Evolutionary conservation across 2,888 invertebrate species (phyloP).

Genomic region (Eupithecia pulchellata): DNA sequence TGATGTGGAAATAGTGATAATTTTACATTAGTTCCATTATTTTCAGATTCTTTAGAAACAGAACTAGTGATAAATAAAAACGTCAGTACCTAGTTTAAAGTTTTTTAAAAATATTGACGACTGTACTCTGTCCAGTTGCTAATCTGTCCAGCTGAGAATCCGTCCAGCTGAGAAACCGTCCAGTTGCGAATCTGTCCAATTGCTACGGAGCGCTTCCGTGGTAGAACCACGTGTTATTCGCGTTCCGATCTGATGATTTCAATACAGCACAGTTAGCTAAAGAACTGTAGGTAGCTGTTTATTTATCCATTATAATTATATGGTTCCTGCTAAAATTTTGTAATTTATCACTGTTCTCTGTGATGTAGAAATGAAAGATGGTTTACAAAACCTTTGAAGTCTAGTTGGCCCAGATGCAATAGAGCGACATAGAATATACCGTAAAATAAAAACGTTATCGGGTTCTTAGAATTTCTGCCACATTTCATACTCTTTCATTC

Average conservation of each 20-base stretch:
- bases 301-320: conserved; percentile 2
- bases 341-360: neutral
- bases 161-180: too few relatives aligned
- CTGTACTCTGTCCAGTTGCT: too few relatives aligned
- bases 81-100: too few relatives aligned
- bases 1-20: too few relatives aligned
- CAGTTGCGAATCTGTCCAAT: too few relatives aligned
- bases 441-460: conserved; percentile 1
- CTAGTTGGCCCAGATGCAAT: neutral
- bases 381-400: neutral
- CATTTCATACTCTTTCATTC: conserved; percentile 1
- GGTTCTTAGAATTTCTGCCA: neutral
- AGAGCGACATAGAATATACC: neutral
- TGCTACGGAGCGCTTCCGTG: too few relatives aligned
- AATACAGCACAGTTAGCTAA: conserved; percentile 16
- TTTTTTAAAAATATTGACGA: too few relatives aligned
- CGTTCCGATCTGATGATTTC: conserved; percentile 20
- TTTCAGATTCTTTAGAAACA: too few relatives aligned
- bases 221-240: conserved; percentile 19
- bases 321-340: neutral
- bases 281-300: neutral
- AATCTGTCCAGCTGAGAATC: too few relatives aligned
- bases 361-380: neutral
- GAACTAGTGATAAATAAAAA: too few relatives aligned
- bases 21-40: too few relatives aligned